These are phyloP conservation scores for Philopotamus ludificatus DNA, from an alignment of 1,140 invertebrate genomes.

Conservation along the genomic window DNA sequence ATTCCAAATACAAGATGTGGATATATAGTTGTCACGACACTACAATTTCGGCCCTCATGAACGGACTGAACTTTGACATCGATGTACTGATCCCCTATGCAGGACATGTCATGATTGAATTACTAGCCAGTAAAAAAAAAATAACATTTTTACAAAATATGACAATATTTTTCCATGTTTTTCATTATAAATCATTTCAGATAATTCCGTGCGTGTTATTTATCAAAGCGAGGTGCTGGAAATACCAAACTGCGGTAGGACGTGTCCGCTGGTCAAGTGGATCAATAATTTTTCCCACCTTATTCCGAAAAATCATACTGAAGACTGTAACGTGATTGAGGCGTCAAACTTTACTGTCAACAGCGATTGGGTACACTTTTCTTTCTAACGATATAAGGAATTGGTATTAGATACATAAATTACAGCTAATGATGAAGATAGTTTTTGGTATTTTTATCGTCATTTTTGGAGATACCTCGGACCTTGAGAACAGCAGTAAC, in stretches of 20 bases:
- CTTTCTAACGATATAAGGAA: no score
- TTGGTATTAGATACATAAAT: no score
- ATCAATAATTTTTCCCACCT: constrained; percentile 4
- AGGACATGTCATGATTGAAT: constrained; percentile 70
- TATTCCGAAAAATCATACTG: constrained; percentile 6
- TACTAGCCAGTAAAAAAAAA: constrained; percentile 52
- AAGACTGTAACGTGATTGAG: constrained; percentile 5
- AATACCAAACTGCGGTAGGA: constrained; percentile 59
- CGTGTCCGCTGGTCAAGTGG: constrained; percentile 56
- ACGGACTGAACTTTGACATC: constrained; percentile 72
- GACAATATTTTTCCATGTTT: constrained; percentile 65
- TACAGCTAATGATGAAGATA: no score
- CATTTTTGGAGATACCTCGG: no score
- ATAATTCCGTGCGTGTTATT: constrained; percentile 8
- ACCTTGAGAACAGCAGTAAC: no score
- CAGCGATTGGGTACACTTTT: no score
- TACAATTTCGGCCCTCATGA: constrained; percentile 74
- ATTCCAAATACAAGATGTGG: constrained; percentile 63
- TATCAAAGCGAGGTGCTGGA: constrained; percentile 45
- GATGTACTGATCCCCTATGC: constrained; percentile 71
- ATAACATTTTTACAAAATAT: constrained; percentile 28
- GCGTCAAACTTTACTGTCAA: no score
- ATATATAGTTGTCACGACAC: constrained; percentile 83
- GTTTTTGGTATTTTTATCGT: no score
- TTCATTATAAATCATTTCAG: constrained; percentile 51